Base-by-base conservation (phyloP, 2,797 vertebrate species). In the Notolabrus celidotus region DNA sequence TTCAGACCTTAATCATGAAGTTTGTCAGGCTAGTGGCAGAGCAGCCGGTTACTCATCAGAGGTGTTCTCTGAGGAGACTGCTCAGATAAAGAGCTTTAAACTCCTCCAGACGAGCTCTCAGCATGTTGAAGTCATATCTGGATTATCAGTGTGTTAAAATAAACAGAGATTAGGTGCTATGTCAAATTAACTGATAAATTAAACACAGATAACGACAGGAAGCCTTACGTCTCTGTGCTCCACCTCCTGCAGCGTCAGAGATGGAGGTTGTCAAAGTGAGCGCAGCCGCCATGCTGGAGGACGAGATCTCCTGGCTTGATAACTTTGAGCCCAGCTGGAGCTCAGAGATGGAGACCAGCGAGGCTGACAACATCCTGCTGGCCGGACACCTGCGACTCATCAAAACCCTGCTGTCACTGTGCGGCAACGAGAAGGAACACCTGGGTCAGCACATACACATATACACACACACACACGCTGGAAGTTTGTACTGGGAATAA, bases 291-390 rank as follows among this genome's bases (percentile, higher is more conserved):
- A 99, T 99, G 98, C 87, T 99, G 77, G 98, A 99, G 89, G 98
- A 99, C 55, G 98, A 99, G 89, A 99, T 99, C 89, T 98, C 96
- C 12, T 99, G 98, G 98, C 93, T 99, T 11, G 97, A 99, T 86
- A 99, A 99, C 86, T 99, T 99, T 50, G 98, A 99, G 85, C 98
- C 98, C 42, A 97, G 97, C 64, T 97, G 97, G 91, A 98, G 96
- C 14, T 96, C 96, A 0, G 98, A 99, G 82, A 97, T 97, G 80
- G 97, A 99, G 90, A 99, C 98, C 3, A 99, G 96, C 55, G 96
- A 98, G 90, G 97, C 97, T 0, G 98, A 99, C 87, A 99, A 99
- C 88, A 96, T 98, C 88, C 96, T 99, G 61, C 81, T 97, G 84
- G 98, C 98, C 1, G 98, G 98, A 45, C 98, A 99, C 88, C 90